Evolutionary conservation across 1,140 invertebrate species (phyloP), one percentile per base, ranked within the genome.

Genomic region (Drosophila carrolli): DNA sequence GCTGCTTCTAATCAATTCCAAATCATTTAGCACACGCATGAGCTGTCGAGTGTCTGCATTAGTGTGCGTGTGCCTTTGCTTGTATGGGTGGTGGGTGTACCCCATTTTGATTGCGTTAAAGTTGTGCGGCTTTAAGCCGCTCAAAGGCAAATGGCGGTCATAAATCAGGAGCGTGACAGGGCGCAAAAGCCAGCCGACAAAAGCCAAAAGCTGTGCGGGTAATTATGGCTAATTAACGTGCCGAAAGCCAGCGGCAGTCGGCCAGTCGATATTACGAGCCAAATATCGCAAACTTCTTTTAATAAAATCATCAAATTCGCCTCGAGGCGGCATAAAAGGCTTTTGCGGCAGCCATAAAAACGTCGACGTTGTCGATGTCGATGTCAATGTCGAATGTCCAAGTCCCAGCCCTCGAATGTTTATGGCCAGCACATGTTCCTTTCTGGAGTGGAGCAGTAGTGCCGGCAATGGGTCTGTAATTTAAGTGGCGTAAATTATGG

Each of bases 221-320:
- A 88, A 88, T 88, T 88, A 88, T 88, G 79, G 76, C 83, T 88
- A 88, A 88, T 88, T 88, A 88, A 88, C 84, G 84, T 79, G 66
- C 46, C 60, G 47, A 77, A 77, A 65, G 62, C 38, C 47, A 66
- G 40, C 8, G 37, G n/a, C 43, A 46, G 27, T 32, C 50, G 32
- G 43, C 32, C 43, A 65, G 63, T 88, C 83, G 75, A 79, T 86
- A 73, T 59, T 46, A 55, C 41, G 43, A 67, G 23, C 59, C 53
- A 38, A 75, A 75, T 62, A 66, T 40, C 40, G 38, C 37, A 40
- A 75, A 77, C 57, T 79, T 88, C 61, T 61, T 78, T 82, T 88
- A 86, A 86, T 88, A 86, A 86, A 88, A 86, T 74, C 83, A 88
- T 88, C 80, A 89, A 88, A 88, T 89, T 88, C 88, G 84, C 75